Evolutionary conservation across 2,113 vertebrate genomes (phyloP), one percentile per base, ranked within the genome.

Genomic region (Hippocampus comes): DNA sequence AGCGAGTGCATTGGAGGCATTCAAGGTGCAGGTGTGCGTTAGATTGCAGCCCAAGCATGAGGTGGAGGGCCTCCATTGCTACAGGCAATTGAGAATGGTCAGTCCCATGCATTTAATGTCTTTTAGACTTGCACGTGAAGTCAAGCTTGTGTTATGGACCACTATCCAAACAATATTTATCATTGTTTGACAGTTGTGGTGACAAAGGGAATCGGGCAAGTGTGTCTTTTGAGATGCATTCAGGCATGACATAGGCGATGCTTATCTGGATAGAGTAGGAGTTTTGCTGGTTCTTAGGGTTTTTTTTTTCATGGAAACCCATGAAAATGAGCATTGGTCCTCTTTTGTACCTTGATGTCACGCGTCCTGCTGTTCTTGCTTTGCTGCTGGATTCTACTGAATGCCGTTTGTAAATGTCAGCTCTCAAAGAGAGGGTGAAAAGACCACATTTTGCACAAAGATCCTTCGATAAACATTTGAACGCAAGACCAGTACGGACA

Each of bases 81-180:
- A 25, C 64, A 9, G 6, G 43, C 51, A 71, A 63, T 25, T 72
- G 66, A 67, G 70, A 59, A 43, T 21, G 78, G 66, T 71, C 77
- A 67, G 41, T 66, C 75, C 21, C 27, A 43, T 56, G 71, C 64
- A 73, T 49, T 64, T 60, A 23, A 63, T 27, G 4, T 38, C 71
- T 48, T 38, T 60, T 20, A 21, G 15, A 55, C 63, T 61, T 56
- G 56, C 68, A 61, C 17, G 86, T 61, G 77, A 73, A 67, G 61
- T 79, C 81, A 0, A 11, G 73, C 78, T 42, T 56, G 60, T 68
- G 6, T 66, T 67, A 15, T 66, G 77, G 85, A 89, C 84, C 89
- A 66, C 82, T 51, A 17, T 59, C 67, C 73, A 85, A 91, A 86
- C 80, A 84, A 38, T n/a, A 83, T 87, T 82, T 76, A 82, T 83